Evolutionary conservation across 2,113 vertebrate species (phyloP).

Genomic region (Mohoua ochrocephala): DNA sequence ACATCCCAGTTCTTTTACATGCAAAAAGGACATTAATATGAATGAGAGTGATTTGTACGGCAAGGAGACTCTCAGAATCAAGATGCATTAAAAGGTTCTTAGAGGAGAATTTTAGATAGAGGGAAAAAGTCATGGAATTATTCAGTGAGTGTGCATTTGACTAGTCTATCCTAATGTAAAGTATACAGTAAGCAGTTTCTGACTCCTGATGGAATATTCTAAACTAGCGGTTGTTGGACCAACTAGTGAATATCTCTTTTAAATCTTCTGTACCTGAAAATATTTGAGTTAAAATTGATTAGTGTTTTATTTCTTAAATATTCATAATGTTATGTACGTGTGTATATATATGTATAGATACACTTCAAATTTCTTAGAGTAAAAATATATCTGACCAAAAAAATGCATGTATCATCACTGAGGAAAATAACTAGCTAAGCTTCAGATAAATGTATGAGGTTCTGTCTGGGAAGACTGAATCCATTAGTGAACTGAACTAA

Average conservation of each 20-base stretch:
- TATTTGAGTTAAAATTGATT: background rate
- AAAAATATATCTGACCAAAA: background rate
- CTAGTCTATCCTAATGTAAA: background rate
- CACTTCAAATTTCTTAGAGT: background rate
- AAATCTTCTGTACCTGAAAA: background rate
- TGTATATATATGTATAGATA: background rate
- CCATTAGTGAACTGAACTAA: slow-evolving; percentile 84
- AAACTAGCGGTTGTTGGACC: background rate
- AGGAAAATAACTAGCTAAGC: background rate
- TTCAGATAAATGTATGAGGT: slow-evolving; percentile 25
- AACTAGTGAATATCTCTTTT: background rate
- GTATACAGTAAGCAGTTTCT: background rate
- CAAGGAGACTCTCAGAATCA: background rate
- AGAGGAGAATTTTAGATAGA: background rate
- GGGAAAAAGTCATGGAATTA: background rate
- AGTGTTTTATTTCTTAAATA: background rate
- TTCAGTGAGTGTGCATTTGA: background rate
- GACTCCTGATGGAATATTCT: background rate
- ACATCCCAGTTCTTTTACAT: background rate
- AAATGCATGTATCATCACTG: background rate
- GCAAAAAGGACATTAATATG: background rate
- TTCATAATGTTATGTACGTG: background rate
- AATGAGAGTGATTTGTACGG: background rate
- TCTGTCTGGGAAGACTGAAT: slow-evolving; percentile 74
- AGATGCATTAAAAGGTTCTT: background rate